Base-by-base conservation (phyloP, 2,888 invertebrate species). In the Drosophila nr. fundita region DNA sequence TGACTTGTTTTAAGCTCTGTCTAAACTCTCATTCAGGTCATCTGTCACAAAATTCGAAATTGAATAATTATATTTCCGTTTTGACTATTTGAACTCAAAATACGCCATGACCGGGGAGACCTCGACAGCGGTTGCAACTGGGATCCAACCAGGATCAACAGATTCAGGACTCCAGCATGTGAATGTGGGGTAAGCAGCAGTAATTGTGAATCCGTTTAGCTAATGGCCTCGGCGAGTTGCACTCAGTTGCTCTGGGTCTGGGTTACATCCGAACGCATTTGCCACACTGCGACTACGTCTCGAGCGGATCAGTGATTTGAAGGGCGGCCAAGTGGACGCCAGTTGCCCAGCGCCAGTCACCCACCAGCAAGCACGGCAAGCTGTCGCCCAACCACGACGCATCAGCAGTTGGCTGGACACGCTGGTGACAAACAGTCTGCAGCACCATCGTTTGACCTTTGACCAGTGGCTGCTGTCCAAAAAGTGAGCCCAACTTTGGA, bases 381-480 rank as follows among this genome's bases (percentile, higher is more conserved):
- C 72, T 11, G 66, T 72, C 30, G 62, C 62, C 30, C 57, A 27
- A 6, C 61, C 75, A 29, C 53, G 74, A 38, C 50, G 71, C 40
- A 21, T 3, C 42, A 42, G 13, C 42, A 54, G 21, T 21, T 45
- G 45, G 21, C 45, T 21, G 21, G 13, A 45, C 21, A 21, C 7
- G 45, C 32, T 30, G 29, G 4, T 30, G 29, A 4, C 11, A 50
- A 36, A 0, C 5, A 7, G 8, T n/a, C 2, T 2, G 3, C 21
- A 2, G 32, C 38, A 29, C 4, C 62, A 27, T 2, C 69, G 69
- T n/a, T 11, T 73, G 50, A 76, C 58, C 58, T 80, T 76, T 24
- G 78, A 81, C 5, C 49, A 76, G 54, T 80, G 80, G 82, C 57
- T 80, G 8, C 8, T 45, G 40, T n/a, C 30, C 18, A 80, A 80